Evolutionary conservation across 2,797 vertebrate genomes (phyloP), one percentile per base, ranked within the genome.

Genomic region (Artibeus lituratus): DNA sequence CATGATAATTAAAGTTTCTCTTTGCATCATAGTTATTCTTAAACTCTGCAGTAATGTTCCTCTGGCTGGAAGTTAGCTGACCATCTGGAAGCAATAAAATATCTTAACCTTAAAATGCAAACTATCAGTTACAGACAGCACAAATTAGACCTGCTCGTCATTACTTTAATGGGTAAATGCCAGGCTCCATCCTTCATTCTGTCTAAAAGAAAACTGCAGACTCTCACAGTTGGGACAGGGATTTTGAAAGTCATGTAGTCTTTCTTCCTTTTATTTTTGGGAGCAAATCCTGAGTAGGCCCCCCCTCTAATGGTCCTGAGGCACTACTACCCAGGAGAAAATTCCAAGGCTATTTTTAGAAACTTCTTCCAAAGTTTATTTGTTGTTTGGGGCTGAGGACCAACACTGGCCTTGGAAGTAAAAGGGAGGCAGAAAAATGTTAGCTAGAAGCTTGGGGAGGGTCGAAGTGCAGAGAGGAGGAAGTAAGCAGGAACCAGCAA

Each of bases 41-140:
- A 91, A 98, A 84, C 42, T 95, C 76, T 3, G 55, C 49, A 83
- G 47, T 76, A 90, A 92, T 49, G 90, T 49, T 86, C 62, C 83
- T 92, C 97, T 90, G 91, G 92, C 67, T 90, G 88, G 84, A 96
- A 92, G 84, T 90, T 84, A 90, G 81, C 59, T 98, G 97, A 90
- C 96, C 97, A 96, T 97, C 96, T 98, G 97, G 96, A 98, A 97
- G 95, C 78, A 91, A 96, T 94, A 96, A 92, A 97, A 82, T 95
- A 92, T 78, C 96, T 97, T 97, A 98, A 97, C 91, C 94, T 97
- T 90, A 97, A 97, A 97, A 98, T 86, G 81, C 91, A 97, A 97
- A 91, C 81, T 97, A 93, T 92, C 96, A 88, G 39, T 95, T 94
- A 98, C 96, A 96, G 95, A 82, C 73, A 72, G n/a, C 94, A 86